Conservation (phyloP, 2,797 vertebrate genomes). For the Sebastes miniatus region DNA sequence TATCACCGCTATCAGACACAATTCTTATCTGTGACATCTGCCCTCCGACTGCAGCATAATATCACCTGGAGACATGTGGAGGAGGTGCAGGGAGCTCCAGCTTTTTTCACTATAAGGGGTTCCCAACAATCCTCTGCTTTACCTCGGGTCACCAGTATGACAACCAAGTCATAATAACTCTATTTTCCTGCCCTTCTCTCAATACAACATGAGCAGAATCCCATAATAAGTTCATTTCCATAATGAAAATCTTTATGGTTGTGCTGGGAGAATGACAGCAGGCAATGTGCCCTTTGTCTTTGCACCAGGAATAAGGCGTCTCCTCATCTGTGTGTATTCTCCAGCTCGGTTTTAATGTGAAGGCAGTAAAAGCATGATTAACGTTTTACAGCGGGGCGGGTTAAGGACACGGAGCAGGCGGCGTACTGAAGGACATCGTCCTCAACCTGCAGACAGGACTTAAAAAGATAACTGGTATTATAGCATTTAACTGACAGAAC, state of each 20-base stretch:
- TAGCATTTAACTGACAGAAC: background rate
- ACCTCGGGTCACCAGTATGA: background rate
- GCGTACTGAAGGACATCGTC: background rate
- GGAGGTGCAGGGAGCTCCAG: background rate
- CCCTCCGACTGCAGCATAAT: background rate
- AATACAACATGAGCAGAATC: constrained; percentile 4
- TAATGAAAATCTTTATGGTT: constrained; percentile 18
- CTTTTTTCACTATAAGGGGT: background rate
- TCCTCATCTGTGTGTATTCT: constrained; percentile 7
- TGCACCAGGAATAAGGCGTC: constrained; percentile 8
- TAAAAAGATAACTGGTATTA: background rate
- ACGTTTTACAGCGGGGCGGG: background rate
- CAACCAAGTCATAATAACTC: constrained; percentile 10
- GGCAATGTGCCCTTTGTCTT: constrained; percentile 31
- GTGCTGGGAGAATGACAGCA: constrained; percentile 22
- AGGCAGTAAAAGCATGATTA: constrained; percentile 22
- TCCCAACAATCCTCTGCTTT: background rate
- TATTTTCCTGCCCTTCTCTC: background rate
- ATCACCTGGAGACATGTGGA: constrained; percentile 1
- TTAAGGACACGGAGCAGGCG: background rate
- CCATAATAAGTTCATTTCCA: constrained; percentile 16
- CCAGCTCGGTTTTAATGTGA: constrained; percentile 11
- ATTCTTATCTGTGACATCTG: constrained; percentile 25
- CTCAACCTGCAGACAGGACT: background rate
- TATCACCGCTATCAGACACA: background rate